Conservation (phyloP, 2,888 invertebrate species). For the Trichogramma dendrolimi region DNA sequence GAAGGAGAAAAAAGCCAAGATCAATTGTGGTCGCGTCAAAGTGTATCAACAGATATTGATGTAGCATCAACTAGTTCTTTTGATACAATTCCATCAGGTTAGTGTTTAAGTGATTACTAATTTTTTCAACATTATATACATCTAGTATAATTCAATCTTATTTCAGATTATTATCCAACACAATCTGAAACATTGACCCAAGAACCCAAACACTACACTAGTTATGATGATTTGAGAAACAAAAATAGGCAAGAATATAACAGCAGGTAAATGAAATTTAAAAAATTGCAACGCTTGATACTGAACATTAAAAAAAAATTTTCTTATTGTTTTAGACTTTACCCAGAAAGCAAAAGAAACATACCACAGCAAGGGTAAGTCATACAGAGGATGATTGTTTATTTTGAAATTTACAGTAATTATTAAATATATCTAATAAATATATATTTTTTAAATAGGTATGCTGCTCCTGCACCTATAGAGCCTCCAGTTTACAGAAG, state of each 20-base stretch:
- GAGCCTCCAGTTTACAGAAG: background rate
- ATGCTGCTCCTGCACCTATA: background rate
- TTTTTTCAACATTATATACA: background rate
- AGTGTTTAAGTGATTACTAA: background rate
- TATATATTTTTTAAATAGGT: background rate
- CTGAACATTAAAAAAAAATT: background rate
- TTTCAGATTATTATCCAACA: conserved; percentile 14
- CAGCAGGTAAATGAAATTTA: conserved; percentile 17
- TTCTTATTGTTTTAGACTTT: background rate
- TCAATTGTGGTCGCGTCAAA: background rate
- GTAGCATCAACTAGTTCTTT: conserved; percentile 19
- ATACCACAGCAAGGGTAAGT: background rate
- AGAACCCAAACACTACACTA: conserved; percentile 5
- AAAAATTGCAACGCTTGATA: background rate
- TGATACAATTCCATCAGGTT: conserved; percentile 25
- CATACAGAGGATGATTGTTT: background rate
- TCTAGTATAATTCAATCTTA: background rate
- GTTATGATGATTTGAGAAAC: conserved; percentile 28
- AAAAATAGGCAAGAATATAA: conserved; percentile 26
- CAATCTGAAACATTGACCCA: background rate
- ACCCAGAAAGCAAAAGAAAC: background rate
- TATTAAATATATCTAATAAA: background rate
- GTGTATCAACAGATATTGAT: conserved; percentile 20
- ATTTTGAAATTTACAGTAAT: background rate
- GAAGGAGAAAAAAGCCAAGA: conserved; percentile 5